Evolutionary conservation across 2,888 invertebrate species (phyloP).

Genomic region (Callosobruchus maculatus): DNA sequence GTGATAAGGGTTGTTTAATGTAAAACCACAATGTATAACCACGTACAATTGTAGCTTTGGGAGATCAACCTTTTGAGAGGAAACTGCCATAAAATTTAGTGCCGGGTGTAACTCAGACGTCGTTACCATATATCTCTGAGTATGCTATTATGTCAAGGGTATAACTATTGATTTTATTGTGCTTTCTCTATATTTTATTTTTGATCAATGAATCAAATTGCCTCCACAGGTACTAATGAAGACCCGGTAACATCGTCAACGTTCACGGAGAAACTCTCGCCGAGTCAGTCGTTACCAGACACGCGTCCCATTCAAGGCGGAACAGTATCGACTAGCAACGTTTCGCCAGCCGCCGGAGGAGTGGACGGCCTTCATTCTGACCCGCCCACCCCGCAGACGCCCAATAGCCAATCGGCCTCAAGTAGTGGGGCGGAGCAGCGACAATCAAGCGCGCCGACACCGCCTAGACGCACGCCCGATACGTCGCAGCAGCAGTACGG

Average conservation of each 20-base stretch:
- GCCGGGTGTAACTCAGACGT: no score
- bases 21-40: no score
- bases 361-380: slow-evolving; percentile 57
- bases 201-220: no score
- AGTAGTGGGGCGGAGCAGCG: not conserved
- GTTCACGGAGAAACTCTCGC: slow-evolving; percentile 54
- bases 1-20: no score
- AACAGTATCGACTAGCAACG: slow-evolving; percentile 79
- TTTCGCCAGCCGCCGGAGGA: slow-evolving; percentile 55
- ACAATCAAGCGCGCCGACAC: slow-evolving; percentile 31
- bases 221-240: slow-evolving; percentile 46
- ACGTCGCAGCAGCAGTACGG: slow-evolving; percentile 10
- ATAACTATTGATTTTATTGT: no score
- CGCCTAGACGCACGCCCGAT: slow-evolving; percentile 21
- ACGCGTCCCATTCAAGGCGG: slow-evolving; percentile 79
- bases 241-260: slow-evolving; percentile 70
- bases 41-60: no score
- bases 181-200: no score
- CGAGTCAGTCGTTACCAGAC: slow-evolving; percentile 55
- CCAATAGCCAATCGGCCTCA: not conserved
- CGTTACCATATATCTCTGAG: no score
- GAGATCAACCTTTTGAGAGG: no score
- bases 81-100: no score
- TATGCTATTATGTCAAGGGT: no score
- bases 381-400: slow-evolving; percentile 47